A percentile compares a stretch with the other conserved stretches of the same genome.
phyloP scores from a whole-genome alignment of 2,797 vertebrate species.

The Emydoidea blandingii region DNA sequence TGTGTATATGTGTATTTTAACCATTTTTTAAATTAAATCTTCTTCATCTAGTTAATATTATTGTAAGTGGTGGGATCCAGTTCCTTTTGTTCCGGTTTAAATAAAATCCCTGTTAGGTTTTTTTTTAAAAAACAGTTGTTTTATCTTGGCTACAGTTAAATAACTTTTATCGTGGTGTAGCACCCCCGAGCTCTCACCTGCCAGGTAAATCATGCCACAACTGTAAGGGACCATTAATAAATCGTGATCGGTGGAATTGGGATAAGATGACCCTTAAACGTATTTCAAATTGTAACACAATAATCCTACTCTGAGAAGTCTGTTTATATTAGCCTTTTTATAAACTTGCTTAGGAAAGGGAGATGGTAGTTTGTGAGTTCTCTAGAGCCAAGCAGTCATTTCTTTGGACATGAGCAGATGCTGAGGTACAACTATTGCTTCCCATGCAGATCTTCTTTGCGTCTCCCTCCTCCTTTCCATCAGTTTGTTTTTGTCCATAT shows the following conservation, averaged over 20 bases:
- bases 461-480: neutral
- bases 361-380: neutral
- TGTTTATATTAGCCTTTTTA: neutral
- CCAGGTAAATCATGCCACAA: too few species aligned
- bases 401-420: neutral
- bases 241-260: too few species aligned
- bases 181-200: neutral
- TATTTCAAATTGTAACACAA: too few species aligned
- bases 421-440: rapidly evolving
- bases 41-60: neutral
- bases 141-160: neutral
- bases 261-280: too few species aligned
- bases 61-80: neutral
- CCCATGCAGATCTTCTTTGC: neutral
- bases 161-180: neutral
- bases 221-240: too few species aligned
- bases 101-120: neutral
- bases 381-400: neutral
- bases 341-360: neutral
- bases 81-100: neutral
- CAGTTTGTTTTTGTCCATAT: neutral
- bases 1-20: too few species aligned
- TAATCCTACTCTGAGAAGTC: too few species aligned
- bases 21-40: neutral
- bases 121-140: neutral